Conservation (phyloP, 2,888 invertebrate species). For the Lepidocyrtoides sp. region DNA sequence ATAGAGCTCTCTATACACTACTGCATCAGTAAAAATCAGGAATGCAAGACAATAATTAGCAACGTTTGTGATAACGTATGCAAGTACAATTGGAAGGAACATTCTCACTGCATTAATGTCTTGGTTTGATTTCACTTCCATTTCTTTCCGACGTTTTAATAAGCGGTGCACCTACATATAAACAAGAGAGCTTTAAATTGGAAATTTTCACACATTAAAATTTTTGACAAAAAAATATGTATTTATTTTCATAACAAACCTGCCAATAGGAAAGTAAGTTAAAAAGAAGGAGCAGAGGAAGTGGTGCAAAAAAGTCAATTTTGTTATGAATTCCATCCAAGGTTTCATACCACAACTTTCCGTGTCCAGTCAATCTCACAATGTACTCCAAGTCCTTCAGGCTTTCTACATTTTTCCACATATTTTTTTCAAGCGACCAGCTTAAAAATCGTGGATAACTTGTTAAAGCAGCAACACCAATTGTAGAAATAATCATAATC, state of each 20-base stretch:
- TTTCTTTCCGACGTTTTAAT: neutral
- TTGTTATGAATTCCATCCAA: neutral
- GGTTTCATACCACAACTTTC: neutral
- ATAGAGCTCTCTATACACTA: neutral
- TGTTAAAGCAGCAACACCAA: neutral
- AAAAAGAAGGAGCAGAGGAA: conserved; percentile 9
- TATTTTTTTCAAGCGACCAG: neutral
- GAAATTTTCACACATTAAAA: too few species aligned
- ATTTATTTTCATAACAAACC: too few species aligned
- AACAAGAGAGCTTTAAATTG: too few species aligned
- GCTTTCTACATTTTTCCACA: neutral
- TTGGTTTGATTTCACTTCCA: neutral
- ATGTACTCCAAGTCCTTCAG: neutral
- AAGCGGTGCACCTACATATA: conserved; percentile 2
- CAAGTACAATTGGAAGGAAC: conserved; percentile 34
- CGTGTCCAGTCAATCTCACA: neutral
- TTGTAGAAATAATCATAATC: neutral
- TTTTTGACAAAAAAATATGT: too few species aligned
- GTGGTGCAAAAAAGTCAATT: conserved; percentile 41
- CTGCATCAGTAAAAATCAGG: neutral
- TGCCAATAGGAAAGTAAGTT: neutral
- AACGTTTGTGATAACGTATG: neutral
- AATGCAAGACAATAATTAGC: neutral
- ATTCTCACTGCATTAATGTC: conserved; percentile 17
- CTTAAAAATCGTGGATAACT: neutral